These are phyloP conservation scores for Tipula helvola DNA, from an alignment of 2,888 invertebrate species.

Conservation along the genomic window DNA sequence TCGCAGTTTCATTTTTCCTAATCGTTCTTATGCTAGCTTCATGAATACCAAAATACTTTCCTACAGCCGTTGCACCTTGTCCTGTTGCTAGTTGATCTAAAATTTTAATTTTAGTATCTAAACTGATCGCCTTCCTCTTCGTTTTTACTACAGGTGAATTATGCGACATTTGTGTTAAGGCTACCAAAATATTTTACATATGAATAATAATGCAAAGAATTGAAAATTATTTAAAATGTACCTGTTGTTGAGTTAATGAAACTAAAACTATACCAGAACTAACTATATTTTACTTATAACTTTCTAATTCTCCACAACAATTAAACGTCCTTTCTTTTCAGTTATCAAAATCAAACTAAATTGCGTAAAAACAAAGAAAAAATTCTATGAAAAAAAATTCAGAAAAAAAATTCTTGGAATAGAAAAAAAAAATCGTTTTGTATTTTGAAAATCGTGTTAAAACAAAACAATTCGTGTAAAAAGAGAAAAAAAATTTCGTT, in stretches of 20 bases:
- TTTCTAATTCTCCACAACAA: too few relatives aligned
- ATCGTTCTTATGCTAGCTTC: constrained; percentile 16
- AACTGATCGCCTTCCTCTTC: constrained; percentile 5
- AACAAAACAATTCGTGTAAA: too few relatives aligned
- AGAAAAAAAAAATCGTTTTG: too few relatives aligned
- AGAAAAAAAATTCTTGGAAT: too few relatives aligned
- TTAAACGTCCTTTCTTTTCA: too few relatives aligned
- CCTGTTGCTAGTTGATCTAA: constrained; percentile 14
- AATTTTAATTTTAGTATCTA: constrained; percentile 13
- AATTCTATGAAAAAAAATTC: too few relatives aligned
- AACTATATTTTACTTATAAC: too few relatives aligned
- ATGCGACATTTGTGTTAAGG: background rate
- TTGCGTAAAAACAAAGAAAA: too few relatives aligned
- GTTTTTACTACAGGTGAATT: background rate
- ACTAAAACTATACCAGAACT: background rate
- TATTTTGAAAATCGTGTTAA: too few relatives aligned
- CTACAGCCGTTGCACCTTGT: constrained; percentile 16
- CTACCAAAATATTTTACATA: background rate
- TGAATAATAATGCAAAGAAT: background rate
- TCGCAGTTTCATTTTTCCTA: too few relatives aligned
- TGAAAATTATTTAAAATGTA: background rate
- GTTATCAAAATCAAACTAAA: too few relatives aligned
- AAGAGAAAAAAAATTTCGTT: too few relatives aligned
- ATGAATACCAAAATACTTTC: constrained; percentile 14
- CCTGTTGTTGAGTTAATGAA: background rate